A percentile compares a stretch with the other conserved stretches of the same genome.
These are phyloP conservation scores for Drosophila crucigera DNA, from an alignment of 2,888 invertebrate species.

Conservation along the genomic window DNA sequence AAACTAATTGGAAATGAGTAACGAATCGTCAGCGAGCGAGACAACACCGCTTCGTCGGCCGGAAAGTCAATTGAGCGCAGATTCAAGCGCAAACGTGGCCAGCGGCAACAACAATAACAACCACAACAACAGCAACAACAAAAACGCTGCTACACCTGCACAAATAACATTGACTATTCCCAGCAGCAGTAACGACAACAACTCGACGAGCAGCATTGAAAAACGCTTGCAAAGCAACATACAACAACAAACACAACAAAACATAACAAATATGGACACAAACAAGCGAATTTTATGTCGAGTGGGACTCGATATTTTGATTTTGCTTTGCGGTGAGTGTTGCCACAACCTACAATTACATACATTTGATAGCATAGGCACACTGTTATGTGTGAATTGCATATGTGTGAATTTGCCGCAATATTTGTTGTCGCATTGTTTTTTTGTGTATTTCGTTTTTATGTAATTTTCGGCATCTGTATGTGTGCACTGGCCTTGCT, in stretches of 20 bases:
- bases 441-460: constrained; percentile 17
- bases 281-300: constrained; percentile 87
- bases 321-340: constrained; percentile 89
- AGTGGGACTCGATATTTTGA: constrained; percentile 89
- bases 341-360: constrained; percentile 1
- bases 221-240: constrained; percentile 52
- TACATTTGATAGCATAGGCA: neutral
- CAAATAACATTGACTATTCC: constrained; percentile 46
- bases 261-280: constrained; percentile 79
- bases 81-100: constrained; percentile 60
- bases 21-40: constrained; percentile 83
- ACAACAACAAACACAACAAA: constrained; percentile 57
- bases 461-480: constrained; percentile 34
- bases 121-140: constrained; percentile 18
- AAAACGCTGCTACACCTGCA: constrained; percentile 17
- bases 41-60: constrained; percentile 85
- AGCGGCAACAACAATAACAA: constrained; percentile 33
- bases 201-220: constrained; percentile 34
- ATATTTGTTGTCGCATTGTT: constrained; percentile 39
- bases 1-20: constrained; percentile 82
- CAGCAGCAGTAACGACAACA: constrained; percentile 23
- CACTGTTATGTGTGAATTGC: neutral
- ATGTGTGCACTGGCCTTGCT: constrained; percentile 28
- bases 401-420: constrained; percentile 17
- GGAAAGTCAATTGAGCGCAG: constrained; percentile 63